Percentiles rank a stretch among this genome's conserved stretches.
Evolutionary conservation across 2,113 vertebrate genomes (phyloP).

Genomic region (Atractosteus spatula): DNA sequence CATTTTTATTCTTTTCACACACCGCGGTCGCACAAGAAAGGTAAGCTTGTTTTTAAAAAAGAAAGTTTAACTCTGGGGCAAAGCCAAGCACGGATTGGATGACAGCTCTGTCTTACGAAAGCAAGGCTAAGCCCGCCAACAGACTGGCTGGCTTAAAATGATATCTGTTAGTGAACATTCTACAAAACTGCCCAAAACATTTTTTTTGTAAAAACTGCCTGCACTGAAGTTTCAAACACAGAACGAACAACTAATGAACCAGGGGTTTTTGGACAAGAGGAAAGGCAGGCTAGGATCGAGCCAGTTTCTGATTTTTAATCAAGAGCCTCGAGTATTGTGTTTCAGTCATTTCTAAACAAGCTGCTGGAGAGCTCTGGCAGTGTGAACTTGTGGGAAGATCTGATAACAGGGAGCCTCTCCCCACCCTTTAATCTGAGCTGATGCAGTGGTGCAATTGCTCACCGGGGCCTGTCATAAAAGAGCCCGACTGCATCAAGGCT

Average conservation of each 20-base stretch:
- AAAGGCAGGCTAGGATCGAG: too few species aligned
- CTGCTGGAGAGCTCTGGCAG: not conserved
- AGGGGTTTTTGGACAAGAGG: too few species aligned
- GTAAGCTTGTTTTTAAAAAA: not conserved
- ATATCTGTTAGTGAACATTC: not conserved
- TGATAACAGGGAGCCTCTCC: not conserved
- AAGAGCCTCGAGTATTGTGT: too few species aligned
- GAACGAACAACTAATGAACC: too few species aligned
- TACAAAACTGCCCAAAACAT: too few species aligned
- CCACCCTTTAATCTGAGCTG: not conserved
- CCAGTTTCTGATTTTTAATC: too few species aligned
- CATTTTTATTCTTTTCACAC: not conserved
- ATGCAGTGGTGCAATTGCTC: not conserved
- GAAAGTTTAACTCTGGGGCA: not conserved
- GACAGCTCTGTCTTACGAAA: too few species aligned
- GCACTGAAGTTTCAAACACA: too few species aligned
- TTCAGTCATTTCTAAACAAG: too few species aligned
- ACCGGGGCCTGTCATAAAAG: not conserved
- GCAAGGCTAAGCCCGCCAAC: not conserved
- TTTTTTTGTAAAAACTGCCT: too few species aligned
- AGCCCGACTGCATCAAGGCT: not conserved
- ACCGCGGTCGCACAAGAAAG: not conserved
- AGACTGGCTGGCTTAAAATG: not conserved
- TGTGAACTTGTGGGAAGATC: not conserved
- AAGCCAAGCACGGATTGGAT: not conserved